A percentile compares a stretch with the other conserved stretches of the same genome.
Evolutionary conservation across 2,888 invertebrate species (phyloP).

Genomic region (Timema podura): DNA sequence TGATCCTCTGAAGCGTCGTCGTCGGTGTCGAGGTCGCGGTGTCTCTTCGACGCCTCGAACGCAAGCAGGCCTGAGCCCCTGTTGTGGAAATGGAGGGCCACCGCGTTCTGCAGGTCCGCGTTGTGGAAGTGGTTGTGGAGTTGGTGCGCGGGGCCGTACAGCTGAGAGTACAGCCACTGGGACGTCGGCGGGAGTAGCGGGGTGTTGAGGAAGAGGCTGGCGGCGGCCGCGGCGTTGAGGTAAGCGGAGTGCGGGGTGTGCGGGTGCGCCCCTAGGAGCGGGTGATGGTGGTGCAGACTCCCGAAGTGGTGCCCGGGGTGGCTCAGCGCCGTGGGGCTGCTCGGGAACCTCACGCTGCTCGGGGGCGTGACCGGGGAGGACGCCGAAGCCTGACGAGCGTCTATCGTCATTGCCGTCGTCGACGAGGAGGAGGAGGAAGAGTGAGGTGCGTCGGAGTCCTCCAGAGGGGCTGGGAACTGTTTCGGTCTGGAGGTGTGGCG

Average conservation of each 20-base stretch:
- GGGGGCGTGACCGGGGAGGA: slow-evolving; percentile 30
- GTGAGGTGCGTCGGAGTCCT: slow-evolving; percentile 28
- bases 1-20: slow-evolving; percentile 36
- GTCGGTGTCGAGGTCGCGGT: slow-evolving; percentile 27
- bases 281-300: slow-evolving; percentile 35
- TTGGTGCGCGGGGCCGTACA: slow-evolving; percentile 57
- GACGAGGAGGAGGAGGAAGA: slow-evolving; percentile 34
- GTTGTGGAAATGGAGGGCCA: slow-evolving; percentile 30
- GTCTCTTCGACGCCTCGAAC: not conserved
- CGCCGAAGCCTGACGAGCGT: slow-evolving; percentile 40
- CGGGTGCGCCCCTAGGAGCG: slow-evolving; percentile 10
- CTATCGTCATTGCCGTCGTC: slow-evolving; percentile 36
- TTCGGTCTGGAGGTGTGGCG: slow-evolving; percentile 13
- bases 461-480: slow-evolving; percentile 10
- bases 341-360: slow-evolving; percentile 40
- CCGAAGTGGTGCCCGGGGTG: slow-evolving; percentile 46
- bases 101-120: slow-evolving; percentile 35
- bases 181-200: slow-evolving; percentile 71
- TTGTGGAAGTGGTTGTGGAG: slow-evolving; percentile 56
- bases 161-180: slow-evolving; percentile 73
- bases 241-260: slow-evolving; percentile 32
- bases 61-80: too few relatives aligned
- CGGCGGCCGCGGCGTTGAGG: slow-evolving; percentile 58
- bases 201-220: slow-evolving; percentile 64
- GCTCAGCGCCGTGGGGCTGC: slow-evolving; percentile 49